phyloP scores from a whole-genome alignment of 2,888 invertebrate genomes.

The Microctonus hyperodae region DNA sequence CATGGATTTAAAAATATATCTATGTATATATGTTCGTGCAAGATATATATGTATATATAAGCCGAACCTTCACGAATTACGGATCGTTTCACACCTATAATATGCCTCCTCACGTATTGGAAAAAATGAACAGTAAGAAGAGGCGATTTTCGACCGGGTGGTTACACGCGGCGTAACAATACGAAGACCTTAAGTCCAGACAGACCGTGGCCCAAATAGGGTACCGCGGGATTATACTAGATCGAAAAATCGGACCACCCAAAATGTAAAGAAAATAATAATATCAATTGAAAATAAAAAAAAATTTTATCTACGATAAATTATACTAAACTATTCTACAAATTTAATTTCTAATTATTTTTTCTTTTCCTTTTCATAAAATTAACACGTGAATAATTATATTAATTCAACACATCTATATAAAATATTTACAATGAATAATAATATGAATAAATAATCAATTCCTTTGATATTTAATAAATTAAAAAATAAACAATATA shows the following conservation, averaged over 20 bases:
- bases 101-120: slow-evolving; percentile 61
- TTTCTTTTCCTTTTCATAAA: no score
- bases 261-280: slow-evolving; percentile 25
- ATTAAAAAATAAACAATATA: no score
- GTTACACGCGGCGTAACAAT: slow-evolving; percentile 49
- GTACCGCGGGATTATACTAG: slow-evolving; percentile 58
- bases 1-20: neutral
- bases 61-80: slow-evolving; percentile 58
- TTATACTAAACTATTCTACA: no score
- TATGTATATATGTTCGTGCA: no score
- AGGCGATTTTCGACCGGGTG: slow-evolving; percentile 35
- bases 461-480: no score
- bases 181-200: slow-evolving; percentile 51
- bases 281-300: slow-evolving; percentile 4
- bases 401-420: no score
- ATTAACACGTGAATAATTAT: no score
- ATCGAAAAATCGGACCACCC: slow-evolving; percentile 54
- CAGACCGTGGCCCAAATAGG: slow-evolving; percentile 61
- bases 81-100: slow-evolving; percentile 62
- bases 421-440: no score
- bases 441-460: no score
- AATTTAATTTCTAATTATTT: no score
- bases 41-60: slow-evolving; percentile 35
- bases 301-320: slow-evolving; percentile 20
- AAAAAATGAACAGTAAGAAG: slow-evolving; percentile 51